Conservation (phyloP, 2,113 vertebrate genomes). For the Pardalotus punctatus region DNA sequence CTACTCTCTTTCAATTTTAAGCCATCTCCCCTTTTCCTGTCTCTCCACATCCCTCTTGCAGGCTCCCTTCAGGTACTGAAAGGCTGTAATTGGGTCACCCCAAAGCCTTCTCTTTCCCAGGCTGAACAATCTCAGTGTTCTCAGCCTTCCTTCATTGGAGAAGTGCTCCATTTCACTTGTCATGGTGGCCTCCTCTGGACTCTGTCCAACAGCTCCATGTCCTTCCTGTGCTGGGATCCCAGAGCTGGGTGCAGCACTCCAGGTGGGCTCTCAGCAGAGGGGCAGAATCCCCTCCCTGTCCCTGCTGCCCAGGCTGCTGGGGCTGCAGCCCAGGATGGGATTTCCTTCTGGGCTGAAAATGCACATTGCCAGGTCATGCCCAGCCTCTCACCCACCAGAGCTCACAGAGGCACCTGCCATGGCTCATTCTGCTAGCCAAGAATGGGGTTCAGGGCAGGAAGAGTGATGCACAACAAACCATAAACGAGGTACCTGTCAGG, state of each 20-base stretch:
- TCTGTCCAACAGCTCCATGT: rapidly evolving
- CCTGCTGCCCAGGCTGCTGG: not conserved
- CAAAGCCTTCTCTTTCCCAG: not conserved
- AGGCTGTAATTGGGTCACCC: not conserved
- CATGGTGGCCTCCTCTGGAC: not conserved
- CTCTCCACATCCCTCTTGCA: not conserved
- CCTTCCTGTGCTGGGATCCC: not conserved
- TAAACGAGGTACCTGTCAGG: not conserved
- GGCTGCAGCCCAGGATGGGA: not conserved
- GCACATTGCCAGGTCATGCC: not conserved
- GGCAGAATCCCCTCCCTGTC: no score
- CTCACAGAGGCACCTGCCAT: not conserved
- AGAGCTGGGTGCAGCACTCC: not conserved
- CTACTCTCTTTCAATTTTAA: not conserved
- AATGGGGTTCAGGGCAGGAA: not conserved
- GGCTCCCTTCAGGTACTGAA: not conserved
- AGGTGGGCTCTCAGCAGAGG: not conserved
- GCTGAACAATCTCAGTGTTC: not conserved
- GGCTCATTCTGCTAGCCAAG: rapidly evolving
- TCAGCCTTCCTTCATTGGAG: not conserved
- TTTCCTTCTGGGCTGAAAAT: not conserved
- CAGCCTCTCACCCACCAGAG: not conserved
- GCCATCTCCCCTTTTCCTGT: not conserved
- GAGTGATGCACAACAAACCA: not conserved
- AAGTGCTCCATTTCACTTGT: not conserved